Conservation (phyloP, 2,888 invertebrate genomes). For the Habroteleia sp. region DNA sequence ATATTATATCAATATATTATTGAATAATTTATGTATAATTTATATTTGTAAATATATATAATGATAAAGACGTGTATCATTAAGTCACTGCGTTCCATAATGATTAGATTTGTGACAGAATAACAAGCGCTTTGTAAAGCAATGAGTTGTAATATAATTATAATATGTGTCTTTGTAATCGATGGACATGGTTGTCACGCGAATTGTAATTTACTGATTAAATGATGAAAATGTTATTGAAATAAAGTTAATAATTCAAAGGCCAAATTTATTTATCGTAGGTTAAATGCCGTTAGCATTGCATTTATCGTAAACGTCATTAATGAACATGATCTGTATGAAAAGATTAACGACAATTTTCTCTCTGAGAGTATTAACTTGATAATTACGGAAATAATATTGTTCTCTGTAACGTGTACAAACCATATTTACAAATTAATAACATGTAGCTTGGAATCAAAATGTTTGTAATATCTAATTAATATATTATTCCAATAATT, state of each 20-base stretch:
- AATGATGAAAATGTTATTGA: constrained; percentile 24
- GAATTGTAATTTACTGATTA: constrained; percentile 10
- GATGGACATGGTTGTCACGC: constrained; percentile 9
- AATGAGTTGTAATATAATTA: constrained; percentile 30
- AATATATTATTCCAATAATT: too few relatives aligned
- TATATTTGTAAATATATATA: too few relatives aligned
- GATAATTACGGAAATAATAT: constrained; percentile 38
- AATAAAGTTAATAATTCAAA: constrained; percentile 38
- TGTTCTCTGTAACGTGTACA: constrained; percentile 12
- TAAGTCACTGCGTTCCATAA: too few relatives aligned
- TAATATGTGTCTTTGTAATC: constrained; percentile 16
- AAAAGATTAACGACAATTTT: constrained; percentile 45
- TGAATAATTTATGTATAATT: too few relatives aligned
- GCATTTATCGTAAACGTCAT: constrained; percentile 29
- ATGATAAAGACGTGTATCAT: too few relatives aligned
- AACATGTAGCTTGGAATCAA: too few relatives aligned
- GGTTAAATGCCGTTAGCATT: constrained; percentile 22
- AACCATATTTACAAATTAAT: too few relatives aligned
- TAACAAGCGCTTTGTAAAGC: constrained; percentile 8
- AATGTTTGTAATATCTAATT: too few relatives aligned
- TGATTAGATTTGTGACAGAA: background rate
- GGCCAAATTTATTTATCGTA: constrained; percentile 26
- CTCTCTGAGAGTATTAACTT: constrained; percentile 33
- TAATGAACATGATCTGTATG: constrained; percentile 37
- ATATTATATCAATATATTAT: too few relatives aligned